These are phyloP conservation scores for Anoplophora glabripennis DNA, from an alignment of 1,140 invertebrate species.

Conservation along the genomic window DNA sequence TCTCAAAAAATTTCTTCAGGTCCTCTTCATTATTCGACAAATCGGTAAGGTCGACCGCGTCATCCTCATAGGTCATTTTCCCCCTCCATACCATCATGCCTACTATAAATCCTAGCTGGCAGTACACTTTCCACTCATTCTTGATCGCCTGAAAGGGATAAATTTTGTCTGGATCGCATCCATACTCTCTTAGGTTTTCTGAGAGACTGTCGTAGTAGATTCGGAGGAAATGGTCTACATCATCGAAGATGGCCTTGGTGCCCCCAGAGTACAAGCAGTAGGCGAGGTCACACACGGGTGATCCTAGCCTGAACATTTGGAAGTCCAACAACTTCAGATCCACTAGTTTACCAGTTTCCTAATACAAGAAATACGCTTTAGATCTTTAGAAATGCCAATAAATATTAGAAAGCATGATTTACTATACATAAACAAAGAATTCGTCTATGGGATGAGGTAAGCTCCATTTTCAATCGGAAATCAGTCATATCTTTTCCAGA, in stretches of 20 bases:
- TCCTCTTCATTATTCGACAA: background rate
- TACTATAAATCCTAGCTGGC: background rate
- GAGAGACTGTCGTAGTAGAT: constrained; percentile 11
- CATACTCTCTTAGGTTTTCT: background rate
- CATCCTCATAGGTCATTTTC: background rate
- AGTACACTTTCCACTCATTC: background rate
- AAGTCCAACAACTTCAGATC: constrained; percentile 53
- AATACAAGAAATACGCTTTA: background rate
- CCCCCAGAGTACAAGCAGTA: constrained; percentile 53
- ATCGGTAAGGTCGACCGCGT: background rate
- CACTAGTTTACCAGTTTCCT: constrained; percentile 13
- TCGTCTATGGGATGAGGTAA: no score
- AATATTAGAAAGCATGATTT: no score
- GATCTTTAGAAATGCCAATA: no score
- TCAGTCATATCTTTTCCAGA: no score
- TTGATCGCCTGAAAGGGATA: background rate
- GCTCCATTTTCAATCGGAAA: no score
- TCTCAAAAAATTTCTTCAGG: background rate
- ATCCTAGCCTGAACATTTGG: constrained; percentile 55
- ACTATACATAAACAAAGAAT: no score
- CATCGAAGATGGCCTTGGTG: background rate
- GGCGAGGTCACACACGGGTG: constrained; percentile 57
- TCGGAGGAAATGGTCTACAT: constrained; percentile 3
- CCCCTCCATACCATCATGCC: background rate
- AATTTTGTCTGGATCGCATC: constrained; percentile 1